phyloP scores from a whole-genome alignment of 2,797 vertebrate species.

The Microctenopoma steveboyesi region DNA sequence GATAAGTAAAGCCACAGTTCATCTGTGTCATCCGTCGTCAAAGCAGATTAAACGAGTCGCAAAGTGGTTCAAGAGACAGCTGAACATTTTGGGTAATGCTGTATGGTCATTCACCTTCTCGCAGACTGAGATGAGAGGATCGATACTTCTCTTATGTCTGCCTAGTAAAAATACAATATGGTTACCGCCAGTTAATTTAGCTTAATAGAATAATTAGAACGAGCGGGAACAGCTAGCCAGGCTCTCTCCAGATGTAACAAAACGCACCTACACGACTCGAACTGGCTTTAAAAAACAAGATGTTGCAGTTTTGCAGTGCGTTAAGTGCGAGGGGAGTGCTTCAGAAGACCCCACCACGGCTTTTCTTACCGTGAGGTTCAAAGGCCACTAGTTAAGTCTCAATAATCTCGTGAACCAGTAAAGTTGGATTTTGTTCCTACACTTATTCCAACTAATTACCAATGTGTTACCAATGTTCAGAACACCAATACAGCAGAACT shows the following conservation, averaged over 20 bases:
- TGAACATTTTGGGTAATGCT: not conserved
- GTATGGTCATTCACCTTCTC: not conserved
- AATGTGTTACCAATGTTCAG: not conserved
- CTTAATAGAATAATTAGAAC: not conserved
- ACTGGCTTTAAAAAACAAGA: no score
- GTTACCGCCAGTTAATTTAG: not conserved
- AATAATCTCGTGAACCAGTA: no score
- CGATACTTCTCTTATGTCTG: not conserved
- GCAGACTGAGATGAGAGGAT: not conserved
- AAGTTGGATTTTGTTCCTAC: conserved; percentile 1
- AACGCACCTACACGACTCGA: no score
- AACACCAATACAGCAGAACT: conserved; percentile 2
- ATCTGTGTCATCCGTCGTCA: conserved; percentile 6
- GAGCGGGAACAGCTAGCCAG: not conserved
- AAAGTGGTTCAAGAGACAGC: not conserved
- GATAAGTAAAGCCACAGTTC: not conserved
- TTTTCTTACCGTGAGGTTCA: no score
- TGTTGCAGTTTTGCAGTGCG: not conserved
- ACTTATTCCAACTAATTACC: not conserved
- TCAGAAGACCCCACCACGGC: no score
- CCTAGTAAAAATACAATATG: not conserved
- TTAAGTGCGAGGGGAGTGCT: not conserved
- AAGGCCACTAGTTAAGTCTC: not conserved
- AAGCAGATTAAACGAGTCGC: conserved; percentile 1
- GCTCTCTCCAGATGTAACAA: no score